Evolutionary conservation across 2,797 vertebrate species (phyloP).

Genomic region (Pipistrellus kuhlii): DNA sequence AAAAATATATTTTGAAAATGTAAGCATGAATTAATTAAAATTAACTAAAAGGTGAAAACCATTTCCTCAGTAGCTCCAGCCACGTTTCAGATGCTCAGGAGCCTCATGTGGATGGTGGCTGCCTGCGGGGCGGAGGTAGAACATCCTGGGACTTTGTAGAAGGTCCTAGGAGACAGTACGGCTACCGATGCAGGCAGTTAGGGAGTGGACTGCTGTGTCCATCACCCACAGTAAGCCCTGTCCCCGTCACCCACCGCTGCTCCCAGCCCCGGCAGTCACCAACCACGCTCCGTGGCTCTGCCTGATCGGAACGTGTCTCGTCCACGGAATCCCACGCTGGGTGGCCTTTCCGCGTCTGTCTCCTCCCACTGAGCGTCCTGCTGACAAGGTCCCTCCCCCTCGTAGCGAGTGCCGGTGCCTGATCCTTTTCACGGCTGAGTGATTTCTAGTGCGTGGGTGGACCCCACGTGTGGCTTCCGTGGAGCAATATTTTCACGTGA

Average conservation of each 20-base stretch:
- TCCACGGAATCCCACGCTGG: rapidly evolving
- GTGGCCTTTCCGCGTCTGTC: neutral
- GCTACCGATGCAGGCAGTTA: neutral
- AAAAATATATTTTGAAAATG: too few relatives aligned
- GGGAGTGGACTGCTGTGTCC: neutral
- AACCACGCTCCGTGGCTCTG: rapidly evolving
- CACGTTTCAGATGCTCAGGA: neutral
- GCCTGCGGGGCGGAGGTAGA: neutral
- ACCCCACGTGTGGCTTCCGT: neutral
- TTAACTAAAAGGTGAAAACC: neutral
- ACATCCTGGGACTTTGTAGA: neutral
- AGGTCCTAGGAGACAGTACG: neutral
- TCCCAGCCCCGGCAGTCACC: neutral
- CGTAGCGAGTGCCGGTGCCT: neutral
- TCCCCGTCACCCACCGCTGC: neutral
- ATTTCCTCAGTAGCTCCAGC: too few relatives aligned
- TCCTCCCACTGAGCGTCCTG: rapidly evolving
- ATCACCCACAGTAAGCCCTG: neutral
- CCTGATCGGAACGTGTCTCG: neutral
- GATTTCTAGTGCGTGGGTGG: neutral
- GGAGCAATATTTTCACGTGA: neutral
- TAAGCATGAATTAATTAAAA: neutral
- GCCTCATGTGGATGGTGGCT: neutral
- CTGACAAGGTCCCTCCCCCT: rapidly evolving
- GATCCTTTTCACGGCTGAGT: neutral